Percentiles rank a stretch among this genome's conserved stretches.
Evolutionary conservation across 2,797 vertebrate species (phyloP).

Genomic region (Kryptolebias ocellatus): DNA sequence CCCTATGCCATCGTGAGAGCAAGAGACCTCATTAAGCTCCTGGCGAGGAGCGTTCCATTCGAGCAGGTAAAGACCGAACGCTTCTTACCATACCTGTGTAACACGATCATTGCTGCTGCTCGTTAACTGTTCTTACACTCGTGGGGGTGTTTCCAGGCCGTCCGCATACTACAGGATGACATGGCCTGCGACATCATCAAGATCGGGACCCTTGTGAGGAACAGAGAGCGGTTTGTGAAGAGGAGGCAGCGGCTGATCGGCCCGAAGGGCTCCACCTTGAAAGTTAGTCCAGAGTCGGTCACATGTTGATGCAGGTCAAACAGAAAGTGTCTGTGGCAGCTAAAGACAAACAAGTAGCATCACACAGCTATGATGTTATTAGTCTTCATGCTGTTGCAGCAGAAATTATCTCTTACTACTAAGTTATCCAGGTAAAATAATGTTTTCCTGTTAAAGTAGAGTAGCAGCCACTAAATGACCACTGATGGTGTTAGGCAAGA

Average conservation of each 20-base stretch:
- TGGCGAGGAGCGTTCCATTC: slow-evolving; percentile 94
- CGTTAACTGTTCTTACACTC: not conserved
- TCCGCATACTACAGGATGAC: slow-evolving; percentile 93
- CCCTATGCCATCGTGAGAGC: slow-evolving; percentile 91
- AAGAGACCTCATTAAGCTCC: slow-evolving; percentile 93
- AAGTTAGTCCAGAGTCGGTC: slow-evolving; percentile 76
- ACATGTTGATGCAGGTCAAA: too few species aligned
- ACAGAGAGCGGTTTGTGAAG: slow-evolving; percentile 95
- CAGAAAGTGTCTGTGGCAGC: too few species aligned
- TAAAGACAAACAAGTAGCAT: too few species aligned
- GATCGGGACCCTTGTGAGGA: slow-evolving; percentile 91
- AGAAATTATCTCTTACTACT: too few species aligned
- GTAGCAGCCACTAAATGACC: too few species aligned
- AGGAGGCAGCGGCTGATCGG: slow-evolving; percentile 93
- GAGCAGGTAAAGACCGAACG: slow-evolving; percentile 85
- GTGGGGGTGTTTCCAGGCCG: slow-evolving; percentile 79
- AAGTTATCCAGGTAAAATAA: too few species aligned
- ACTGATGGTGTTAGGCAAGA: too few species aligned
- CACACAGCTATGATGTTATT: too few species aligned
- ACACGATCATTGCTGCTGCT: not conserved
- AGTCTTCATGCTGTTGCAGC: too few species aligned
- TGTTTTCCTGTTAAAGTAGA: too few species aligned
- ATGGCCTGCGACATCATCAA: slow-evolving; percentile 98
- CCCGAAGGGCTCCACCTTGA: slow-evolving; percentile 95
- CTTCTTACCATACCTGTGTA: not conserved